Conservation (phyloP, 64 coral and sea anemone species). For the Montipora sp. region DNA sequence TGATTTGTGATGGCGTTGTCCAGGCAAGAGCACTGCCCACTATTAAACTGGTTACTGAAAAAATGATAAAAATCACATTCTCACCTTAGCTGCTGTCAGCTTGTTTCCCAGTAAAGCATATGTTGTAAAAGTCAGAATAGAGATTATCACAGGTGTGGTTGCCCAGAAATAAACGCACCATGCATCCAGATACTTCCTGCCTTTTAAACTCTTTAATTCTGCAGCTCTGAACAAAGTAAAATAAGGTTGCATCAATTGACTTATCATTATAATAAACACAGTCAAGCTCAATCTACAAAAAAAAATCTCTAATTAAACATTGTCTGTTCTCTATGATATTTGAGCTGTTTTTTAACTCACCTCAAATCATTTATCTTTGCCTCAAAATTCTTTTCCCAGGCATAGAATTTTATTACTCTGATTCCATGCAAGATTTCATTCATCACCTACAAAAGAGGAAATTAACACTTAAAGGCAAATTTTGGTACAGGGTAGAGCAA, state of each 20-base stretch:
- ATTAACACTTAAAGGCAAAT: not conserved
- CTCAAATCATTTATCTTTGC: slow-evolving; percentile 80
- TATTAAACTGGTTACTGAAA: too few species aligned
- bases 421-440: slow-evolving; percentile 98
- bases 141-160: slow-evolving; percentile 95
- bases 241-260: too few species aligned
- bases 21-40: too few species aligned
- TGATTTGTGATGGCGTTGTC: too few species aligned
- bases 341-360: slow-evolving; percentile 13
- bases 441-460: slow-evolving; percentile 72
- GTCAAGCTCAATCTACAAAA: not conserved
- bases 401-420: slow-evolving; percentile 98
- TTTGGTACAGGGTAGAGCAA: too few species aligned
- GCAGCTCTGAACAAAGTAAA: slow-evolving; percentile 52
- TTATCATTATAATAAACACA: not conserved
- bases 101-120: slow-evolving; percentile 96
- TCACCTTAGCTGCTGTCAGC: slow-evolving; percentile 86
- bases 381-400: slow-evolving; percentile 97
- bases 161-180: slow-evolving; percentile 99
- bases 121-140: slow-evolving; percentile 94
- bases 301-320: not conserved
- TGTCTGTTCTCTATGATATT: not conserved
- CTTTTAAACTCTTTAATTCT: slow-evolving; percentile 95
- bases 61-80: not conserved
- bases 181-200: slow-evolving; percentile 96